Conservation (phyloP, 2,113 vertebrate species). For the Triplophysa siluroides region DNA sequence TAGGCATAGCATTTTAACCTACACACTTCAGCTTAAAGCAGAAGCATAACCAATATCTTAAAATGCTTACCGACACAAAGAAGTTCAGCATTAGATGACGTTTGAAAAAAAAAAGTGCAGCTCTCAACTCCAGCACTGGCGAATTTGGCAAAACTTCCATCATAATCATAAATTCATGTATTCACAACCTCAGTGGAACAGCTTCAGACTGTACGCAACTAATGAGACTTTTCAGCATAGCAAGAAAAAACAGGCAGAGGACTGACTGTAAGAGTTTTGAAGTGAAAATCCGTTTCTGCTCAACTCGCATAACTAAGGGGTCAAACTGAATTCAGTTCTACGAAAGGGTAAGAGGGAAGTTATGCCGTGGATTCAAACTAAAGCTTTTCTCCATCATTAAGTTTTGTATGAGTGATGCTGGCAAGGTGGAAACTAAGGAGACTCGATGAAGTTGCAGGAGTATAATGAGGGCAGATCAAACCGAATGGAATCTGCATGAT, state of each 20-base stretch:
- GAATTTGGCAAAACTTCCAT: conserved; percentile 34
- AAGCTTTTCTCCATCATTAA: conserved; percentile 27
- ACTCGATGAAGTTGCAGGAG: conserved; percentile 17
- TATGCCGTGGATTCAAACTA: conserved; percentile 19
- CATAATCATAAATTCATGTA: conserved; percentile 33
- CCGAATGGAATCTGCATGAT: conserved; percentile 32
- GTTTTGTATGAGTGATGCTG: conserved; percentile 14
- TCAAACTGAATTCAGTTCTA: conserved; percentile 23
- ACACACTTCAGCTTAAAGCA: too few species aligned
- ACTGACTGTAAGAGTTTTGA: conserved; percentile 9
- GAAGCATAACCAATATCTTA: too few species aligned
- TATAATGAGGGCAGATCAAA: conserved; percentile 44
- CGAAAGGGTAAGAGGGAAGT: neutral
- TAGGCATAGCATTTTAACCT: too few species aligned
- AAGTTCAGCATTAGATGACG: neutral
- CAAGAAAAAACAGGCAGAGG: neutral
- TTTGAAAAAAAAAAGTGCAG: neutral
- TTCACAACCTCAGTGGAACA: conserved; percentile 20
- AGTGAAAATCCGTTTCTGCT: conserved; percentile 27
- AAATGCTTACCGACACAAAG: neutral
- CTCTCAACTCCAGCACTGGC: neutral
- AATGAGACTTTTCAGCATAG: conserved; percentile 17
- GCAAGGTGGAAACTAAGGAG: neutral
- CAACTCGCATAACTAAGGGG: neutral
- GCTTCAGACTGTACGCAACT: conserved; percentile 33